These are phyloP conservation scores for Cydia strobilella DNA, from an alignment of 1,140 invertebrate species.

Conservation along the genomic window DNA sequence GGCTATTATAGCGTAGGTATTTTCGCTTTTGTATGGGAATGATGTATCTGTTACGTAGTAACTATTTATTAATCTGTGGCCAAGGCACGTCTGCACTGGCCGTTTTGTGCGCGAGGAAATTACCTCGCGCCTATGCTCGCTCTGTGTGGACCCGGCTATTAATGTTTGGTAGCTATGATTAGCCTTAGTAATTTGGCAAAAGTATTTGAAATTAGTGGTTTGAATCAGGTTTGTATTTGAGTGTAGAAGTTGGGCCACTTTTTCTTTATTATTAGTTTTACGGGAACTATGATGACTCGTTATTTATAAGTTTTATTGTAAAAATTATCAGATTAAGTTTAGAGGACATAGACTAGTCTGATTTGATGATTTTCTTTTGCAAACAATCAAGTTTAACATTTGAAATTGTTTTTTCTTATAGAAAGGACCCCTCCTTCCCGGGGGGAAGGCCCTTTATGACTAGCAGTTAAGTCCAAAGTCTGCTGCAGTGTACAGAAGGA, in stretches of 20 bases:
- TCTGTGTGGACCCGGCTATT: too few species aligned
- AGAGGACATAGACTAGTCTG: neutral
- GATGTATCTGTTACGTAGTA: too few species aligned
- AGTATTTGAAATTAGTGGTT: slow-evolving; percentile 3
- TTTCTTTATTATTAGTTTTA: neutral
- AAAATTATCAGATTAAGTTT: neutral
- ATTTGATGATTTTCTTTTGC: neutral
- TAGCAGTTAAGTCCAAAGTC: neutral
- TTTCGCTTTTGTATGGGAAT: too few species aligned
- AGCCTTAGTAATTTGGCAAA: slow-evolving; percentile 14
- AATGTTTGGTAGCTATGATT: slow-evolving; percentile 9
- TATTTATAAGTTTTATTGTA: slow-evolving; percentile 1
- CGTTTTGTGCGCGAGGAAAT: too few species aligned
- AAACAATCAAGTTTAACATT: neutral
- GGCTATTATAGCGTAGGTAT: too few species aligned
- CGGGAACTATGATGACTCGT: neutral
- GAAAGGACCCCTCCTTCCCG: neutral
- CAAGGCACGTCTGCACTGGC: too few species aligned
- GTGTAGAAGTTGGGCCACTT: neutral
- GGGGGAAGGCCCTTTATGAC: too few species aligned
- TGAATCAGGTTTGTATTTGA: slow-evolving; percentile 22
- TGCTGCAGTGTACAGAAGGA: too few species aligned
- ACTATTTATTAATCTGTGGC: too few species aligned
- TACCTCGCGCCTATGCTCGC: too few species aligned
- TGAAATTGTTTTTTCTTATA: neutral